phyloP scores from a whole-genome alignment of 2,797 vertebrate species.

The Cottoperca gobio region DNA sequence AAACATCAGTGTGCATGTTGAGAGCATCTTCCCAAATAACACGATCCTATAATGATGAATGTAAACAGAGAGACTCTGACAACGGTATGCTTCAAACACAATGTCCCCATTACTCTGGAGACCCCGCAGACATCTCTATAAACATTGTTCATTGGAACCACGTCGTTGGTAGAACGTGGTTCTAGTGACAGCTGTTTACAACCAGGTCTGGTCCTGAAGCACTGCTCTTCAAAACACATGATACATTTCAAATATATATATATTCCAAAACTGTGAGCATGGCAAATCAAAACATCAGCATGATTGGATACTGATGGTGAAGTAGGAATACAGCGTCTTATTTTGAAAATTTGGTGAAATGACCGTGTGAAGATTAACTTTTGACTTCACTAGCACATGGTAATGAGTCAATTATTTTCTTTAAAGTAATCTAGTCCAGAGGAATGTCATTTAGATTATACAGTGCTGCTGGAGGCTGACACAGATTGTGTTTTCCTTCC shows the following conservation, averaged over 20 bases:
- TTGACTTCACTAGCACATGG: not conserved
- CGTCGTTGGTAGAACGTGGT: not conserved
- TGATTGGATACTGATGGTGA: not conserved
- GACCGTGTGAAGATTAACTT: not conserved
- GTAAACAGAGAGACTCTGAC: not conserved
- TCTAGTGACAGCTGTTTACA: not conserved
- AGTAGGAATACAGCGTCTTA: not conserved
- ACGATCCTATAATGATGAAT: not conserved
- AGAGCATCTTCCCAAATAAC: not conserved
- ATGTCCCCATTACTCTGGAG: not conserved
- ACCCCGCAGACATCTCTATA: not conserved
- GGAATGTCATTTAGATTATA: slow-evolving; percentile 19
- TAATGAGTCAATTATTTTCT: not conserved
- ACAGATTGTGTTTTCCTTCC: slow-evolving; percentile 16
- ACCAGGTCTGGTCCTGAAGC: too few relatives aligned
- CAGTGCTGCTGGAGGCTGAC: not conserved
- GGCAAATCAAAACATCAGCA: not conserved
- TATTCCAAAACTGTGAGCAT: not conserved
- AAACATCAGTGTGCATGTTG: not conserved
- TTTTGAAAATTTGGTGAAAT: not conserved
- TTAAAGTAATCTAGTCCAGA: not conserved
- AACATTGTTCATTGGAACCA: not conserved
- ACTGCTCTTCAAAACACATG: too few relatives aligned
- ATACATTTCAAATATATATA: not conserved
- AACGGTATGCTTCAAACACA: not conserved